These are phyloP conservation scores for Stictonetta naevosa DNA, from an alignment of 2,113 vertebrate genomes.

Conservation along the genomic window DNA sequence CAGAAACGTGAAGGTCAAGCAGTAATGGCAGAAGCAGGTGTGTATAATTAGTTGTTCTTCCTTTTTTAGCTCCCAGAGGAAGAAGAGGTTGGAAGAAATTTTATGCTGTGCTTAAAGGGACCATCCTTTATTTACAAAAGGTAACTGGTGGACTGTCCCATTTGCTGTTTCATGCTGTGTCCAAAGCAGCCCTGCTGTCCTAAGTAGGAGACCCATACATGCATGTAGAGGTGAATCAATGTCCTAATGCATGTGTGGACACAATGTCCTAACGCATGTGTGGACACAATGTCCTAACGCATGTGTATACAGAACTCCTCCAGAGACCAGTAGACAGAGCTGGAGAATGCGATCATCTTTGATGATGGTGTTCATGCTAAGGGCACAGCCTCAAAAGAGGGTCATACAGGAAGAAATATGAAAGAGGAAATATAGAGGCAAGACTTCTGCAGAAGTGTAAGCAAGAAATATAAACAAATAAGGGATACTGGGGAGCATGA, in stretches of 20 bases:
- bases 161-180: not conserved
- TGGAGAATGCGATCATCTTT: not conserved
- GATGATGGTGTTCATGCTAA: not conserved
- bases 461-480: not conserved
- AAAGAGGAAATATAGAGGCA: not conserved
- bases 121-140: conserved; percentile 96
- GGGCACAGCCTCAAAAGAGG: not conserved
- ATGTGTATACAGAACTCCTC: not conserved
- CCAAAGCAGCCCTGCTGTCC: not conserved
- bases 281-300: too few species aligned
- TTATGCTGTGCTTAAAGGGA: conserved; percentile 96
- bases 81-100: conserved; percentile 98
- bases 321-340: not conserved
- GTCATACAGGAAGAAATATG: not conserved
- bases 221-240: not conserved
- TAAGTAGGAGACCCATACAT: not conserved
- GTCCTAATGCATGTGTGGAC: not conserved
- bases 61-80: conserved; percentile 88
- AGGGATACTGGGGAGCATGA: not conserved
- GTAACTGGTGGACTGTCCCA: conserved; percentile 67
- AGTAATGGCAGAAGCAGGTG: not conserved
- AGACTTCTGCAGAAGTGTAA: not conserved
- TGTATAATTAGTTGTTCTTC: conserved; percentile 16
- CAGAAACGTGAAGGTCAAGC: not conserved
- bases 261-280: not conserved